Evolutionary conservation across 1,140 invertebrate species (phyloP).

Genomic region (Ceratina australensis): DNA sequence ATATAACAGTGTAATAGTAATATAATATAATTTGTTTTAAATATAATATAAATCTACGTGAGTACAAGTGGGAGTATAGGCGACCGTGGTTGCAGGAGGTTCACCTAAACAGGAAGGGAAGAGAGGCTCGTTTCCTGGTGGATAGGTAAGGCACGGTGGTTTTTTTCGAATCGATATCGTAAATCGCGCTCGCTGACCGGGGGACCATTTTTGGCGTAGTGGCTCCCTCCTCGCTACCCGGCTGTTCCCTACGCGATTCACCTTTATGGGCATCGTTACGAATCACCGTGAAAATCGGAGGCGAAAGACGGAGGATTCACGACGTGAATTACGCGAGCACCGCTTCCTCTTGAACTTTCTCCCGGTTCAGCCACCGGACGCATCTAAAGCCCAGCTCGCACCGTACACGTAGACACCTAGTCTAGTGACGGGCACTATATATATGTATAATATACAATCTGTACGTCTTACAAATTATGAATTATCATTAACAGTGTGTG

Average conservation of each 20-base stretch:
- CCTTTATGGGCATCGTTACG: slow-evolving; percentile 63
- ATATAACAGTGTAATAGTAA: too few relatives aligned
- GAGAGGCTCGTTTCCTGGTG: slow-evolving; percentile 18
- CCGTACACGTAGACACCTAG: too few relatives aligned
- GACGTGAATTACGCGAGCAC: slow-evolving; percentile 48
- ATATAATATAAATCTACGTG: too few relatives aligned
- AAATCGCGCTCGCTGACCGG: slow-evolving; percentile 39
- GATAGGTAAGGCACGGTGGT: neutral
- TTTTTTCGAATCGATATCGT: slow-evolving; percentile 43
- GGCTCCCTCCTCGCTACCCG: neutral
- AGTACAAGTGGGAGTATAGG: too few relatives aligned
- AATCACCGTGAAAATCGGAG: slow-evolving; percentile 58
- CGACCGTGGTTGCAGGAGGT: too few relatives aligned
- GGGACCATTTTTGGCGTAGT: slow-evolving; percentile 53
- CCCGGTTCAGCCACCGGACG: slow-evolving; percentile 17
- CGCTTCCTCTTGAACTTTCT: slow-evolving; percentile 47
- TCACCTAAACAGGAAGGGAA: slow-evolving; percentile 5
- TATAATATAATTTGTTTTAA: too few relatives aligned
- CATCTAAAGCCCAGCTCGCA: slow-evolving; percentile 27
- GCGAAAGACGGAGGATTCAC: slow-evolving; percentile 8
- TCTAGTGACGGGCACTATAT: too few relatives aligned
- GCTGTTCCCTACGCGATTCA: slow-evolving; percentile 10
- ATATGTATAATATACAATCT: too few relatives aligned
- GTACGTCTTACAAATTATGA: too few relatives aligned
- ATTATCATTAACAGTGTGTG: too few relatives aligned